Conservation (phyloP, 2,113 vertebrate genomes). For the Xenus cinereus region DNA sequence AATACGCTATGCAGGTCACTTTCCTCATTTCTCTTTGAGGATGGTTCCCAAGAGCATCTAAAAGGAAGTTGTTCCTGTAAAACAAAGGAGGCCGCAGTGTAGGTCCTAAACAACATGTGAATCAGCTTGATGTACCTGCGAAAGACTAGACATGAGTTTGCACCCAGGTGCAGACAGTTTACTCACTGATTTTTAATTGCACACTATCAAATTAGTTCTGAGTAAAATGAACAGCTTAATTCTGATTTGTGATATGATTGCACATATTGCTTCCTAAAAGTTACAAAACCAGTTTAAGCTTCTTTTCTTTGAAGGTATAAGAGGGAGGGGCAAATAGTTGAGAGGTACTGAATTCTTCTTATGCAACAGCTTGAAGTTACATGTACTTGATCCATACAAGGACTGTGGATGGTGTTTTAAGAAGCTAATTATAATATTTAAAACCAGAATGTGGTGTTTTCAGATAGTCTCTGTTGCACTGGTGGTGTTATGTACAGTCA, state of each 20-base stretch:
- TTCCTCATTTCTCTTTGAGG: neutral
- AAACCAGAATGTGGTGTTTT: neutral
- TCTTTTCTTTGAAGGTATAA: neutral
- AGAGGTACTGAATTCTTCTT: neutral
- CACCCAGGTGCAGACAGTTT: neutral
- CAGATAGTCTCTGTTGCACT: neutral
- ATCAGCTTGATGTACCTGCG: neutral
- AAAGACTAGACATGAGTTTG: neutral
- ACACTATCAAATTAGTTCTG: neutral
- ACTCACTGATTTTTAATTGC: neutral
- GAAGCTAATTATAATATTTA: neutral
- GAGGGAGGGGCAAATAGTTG: neutral
- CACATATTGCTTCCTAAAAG: neutral
- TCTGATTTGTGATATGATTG: neutral
- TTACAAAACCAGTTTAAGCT: slow-evolving; percentile 9
- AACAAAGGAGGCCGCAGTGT: neutral
- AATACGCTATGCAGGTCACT: neutral
- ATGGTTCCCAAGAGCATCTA: neutral
- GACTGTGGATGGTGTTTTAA: neutral
- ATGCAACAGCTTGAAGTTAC: neutral
- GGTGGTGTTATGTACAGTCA: neutral
- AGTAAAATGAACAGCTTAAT: neutral
- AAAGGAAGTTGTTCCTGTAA: neutral
- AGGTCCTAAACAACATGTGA: neutral
- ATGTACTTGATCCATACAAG: neutral